Evolutionary conservation across 2,113 vertebrate genomes (phyloP).

Genomic region (Caretta caretta): DNA sequence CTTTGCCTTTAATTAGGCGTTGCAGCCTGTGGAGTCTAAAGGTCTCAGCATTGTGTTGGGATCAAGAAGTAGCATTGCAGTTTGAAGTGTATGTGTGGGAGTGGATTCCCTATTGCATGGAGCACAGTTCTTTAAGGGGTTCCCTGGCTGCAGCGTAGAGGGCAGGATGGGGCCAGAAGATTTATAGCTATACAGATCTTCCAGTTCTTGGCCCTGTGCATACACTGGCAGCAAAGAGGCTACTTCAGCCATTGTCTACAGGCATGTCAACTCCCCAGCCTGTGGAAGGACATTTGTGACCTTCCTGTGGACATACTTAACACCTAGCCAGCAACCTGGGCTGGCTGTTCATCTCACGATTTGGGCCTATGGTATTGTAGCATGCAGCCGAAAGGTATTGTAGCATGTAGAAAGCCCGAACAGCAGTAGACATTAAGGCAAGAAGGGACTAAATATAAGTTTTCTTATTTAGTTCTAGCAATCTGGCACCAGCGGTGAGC

Average conservation of each 20-base stretch:
- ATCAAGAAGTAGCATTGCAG: neutral
- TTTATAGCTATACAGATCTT: neutral
- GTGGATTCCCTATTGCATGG: neutral
- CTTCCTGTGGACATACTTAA: neutral
- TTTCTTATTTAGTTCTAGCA: neutral
- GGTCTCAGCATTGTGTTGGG: neutral
- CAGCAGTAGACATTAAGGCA: neutral
- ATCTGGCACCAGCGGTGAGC: neutral
- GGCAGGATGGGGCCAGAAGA: neutral
- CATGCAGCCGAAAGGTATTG: neutral
- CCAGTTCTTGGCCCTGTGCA: neutral
- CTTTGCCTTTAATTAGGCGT: neutral
- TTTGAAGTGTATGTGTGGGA: neutral
- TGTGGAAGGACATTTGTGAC: neutral
- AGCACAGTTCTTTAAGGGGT: neutral
- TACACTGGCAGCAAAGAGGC: neutral
- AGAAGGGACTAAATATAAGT: neutral
- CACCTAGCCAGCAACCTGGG: neutral
- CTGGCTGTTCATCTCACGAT: neutral
- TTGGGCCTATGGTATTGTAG: neutral
- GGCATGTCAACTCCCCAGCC: neutral
- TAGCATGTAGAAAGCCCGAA: neutral
- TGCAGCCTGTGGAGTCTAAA: neutral
- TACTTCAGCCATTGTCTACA: neutral
- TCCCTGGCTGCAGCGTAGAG: neutral